Evolutionary conservation across 1,140 invertebrate genomes (phyloP).

Genomic region (Dolichoris vasculosae): DNA sequence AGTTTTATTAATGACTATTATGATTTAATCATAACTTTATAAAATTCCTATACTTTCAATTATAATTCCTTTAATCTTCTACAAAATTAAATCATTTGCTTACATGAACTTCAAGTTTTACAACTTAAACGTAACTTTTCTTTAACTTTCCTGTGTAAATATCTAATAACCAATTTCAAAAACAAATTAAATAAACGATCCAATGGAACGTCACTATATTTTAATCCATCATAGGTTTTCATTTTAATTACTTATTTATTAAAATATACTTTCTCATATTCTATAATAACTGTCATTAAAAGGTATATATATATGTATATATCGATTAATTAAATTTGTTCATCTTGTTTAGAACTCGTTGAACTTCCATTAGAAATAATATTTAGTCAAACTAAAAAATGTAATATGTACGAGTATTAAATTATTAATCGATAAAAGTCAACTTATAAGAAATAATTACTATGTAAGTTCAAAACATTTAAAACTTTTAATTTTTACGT

Average conservation of each 20-base stretch:
- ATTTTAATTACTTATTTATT: background rate
- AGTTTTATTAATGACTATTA: background rate
- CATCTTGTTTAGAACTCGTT: too few relatives aligned
- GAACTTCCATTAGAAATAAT: background rate
- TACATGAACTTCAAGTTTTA: background rate
- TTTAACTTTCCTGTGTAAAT: too few relatives aligned
- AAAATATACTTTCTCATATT: background rate
- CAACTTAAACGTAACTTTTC: too few relatives aligned
- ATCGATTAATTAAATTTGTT: too few relatives aligned
- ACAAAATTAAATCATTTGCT: background rate
- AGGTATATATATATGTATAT: too few relatives aligned
- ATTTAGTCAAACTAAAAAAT: background rate
- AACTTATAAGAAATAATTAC: background rate
- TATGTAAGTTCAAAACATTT: background rate
- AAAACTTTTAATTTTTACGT: background rate
- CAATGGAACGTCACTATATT: background rate
- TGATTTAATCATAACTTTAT: background rate
- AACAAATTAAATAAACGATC: too few relatives aligned
- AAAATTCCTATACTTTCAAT: background rate
- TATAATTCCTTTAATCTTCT: background rate
- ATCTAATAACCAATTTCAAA: too few relatives aligned
- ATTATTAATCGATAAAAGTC: background rate
- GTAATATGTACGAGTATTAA: too few relatives aligned
- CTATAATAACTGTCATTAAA: background rate
- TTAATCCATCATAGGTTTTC: background rate